Base-by-base conservation (phyloP, 1,140 invertebrate species). In the Venturia canescens region DNA sequence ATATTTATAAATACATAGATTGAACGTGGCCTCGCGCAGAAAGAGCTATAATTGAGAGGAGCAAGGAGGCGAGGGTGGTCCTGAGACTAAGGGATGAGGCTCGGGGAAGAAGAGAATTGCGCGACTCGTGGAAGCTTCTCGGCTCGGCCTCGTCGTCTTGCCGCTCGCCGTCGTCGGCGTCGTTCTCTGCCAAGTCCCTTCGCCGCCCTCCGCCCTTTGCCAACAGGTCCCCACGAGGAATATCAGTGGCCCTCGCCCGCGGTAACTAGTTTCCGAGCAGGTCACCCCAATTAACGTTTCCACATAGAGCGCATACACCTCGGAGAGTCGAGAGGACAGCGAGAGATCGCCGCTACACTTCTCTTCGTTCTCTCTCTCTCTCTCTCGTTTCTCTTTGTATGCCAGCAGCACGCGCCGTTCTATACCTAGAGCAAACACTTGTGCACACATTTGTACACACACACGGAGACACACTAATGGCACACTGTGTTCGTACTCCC, bases 281-380 rank as follows among this genome's bases (percentile, higher is more conserved):
- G 91, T 92, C 91, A 89, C 89, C 90, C 89, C 91, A 92, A 92
- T 92, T 92, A 92, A 92, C 90, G 91, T 91, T 91, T 91, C 86
- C 88, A 89, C 90, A 90, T 90, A 89, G 85, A 91, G 83, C 84
- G 83, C 84, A 87, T 27, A 57, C 72, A 66, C 66, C 50, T 70
- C 63, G 34, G 50, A 23, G 76, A 82, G 72, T 63, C 53, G 53
- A 57, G 78, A 79, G 67, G 67, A 63, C 27, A 67, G 29, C 50
- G 67, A 60, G 50, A 76, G 74, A 69, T 69, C 66, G 66, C 66
- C 66, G 60, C n/a, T 63, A 63, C 23, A 63, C 23, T 63, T 76
- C 53, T 63, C 48, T 27, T 31, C 72, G 29, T 63, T 53, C 53
- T 82, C 78, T 83, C 70, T 26, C 27, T 74, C 23, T n/a, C 57